Percentiles rank a stretch among this genome's conserved stretches.
phyloP scores from a whole-genome alignment of 2,113 vertebrate genomes.

The Choloepus hoffmanni region DNA sequence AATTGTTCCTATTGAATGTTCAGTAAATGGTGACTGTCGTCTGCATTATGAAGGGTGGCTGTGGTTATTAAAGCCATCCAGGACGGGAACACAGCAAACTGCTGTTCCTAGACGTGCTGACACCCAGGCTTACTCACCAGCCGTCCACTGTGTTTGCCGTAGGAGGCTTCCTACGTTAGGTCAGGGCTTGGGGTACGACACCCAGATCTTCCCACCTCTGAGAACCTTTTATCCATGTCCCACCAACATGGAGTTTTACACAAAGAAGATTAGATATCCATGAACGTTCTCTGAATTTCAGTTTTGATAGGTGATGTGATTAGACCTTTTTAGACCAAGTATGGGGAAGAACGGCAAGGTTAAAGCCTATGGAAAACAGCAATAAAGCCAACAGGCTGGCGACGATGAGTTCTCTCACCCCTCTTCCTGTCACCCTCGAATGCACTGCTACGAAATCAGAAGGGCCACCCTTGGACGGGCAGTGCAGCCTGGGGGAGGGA shows the following conservation, averaged over 20 bases:
- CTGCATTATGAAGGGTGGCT: neutral
- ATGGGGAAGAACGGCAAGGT: neutral
- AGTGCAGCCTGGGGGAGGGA: neutral
- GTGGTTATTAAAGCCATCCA: slow-evolving; percentile 22
- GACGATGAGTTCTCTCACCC: neutral
- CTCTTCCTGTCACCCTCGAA: neutral
- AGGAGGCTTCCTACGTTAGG: neutral
- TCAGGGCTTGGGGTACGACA: neutral
- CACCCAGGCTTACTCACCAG: neutral
- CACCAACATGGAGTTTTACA: neutral
- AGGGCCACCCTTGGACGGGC: neutral
- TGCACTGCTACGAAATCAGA: neutral
- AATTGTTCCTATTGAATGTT: neutral
- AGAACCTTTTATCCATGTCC: neutral
- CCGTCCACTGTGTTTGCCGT: neutral
- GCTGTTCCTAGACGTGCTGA: neutral
- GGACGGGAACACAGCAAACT: neutral
- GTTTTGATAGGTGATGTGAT: neutral
- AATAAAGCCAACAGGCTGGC: neutral
- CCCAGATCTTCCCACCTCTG: neutral
- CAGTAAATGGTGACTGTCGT: neutral
- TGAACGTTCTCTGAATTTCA: neutral
- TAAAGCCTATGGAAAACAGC: neutral
- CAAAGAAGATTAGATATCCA: neutral
- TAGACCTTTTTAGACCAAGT: slow-evolving; percentile 1